phyloP scores from a whole-genome alignment of 2,888 invertebrate species.

The Polyploca ridens region DNA sequence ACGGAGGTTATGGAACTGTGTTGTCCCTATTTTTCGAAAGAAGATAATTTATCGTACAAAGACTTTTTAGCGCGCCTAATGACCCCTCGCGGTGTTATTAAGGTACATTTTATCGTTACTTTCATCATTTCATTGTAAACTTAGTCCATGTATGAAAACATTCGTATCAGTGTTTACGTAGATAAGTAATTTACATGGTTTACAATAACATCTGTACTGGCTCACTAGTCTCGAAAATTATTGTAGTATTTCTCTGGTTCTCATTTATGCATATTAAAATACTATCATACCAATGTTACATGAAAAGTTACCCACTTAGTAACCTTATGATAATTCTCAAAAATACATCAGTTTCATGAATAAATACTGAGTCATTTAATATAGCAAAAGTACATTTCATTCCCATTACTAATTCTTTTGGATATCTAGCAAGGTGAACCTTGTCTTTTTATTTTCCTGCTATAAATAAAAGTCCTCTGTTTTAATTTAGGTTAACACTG shows the following conservation, averaged over 20 bases:
- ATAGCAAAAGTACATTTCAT: neutral
- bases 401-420: neutral
- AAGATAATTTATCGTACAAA: conserved; percentile 71
- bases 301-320: neutral
- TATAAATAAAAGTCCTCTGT: neutral
- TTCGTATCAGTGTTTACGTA: conserved; percentile 71
- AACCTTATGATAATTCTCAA: neutral
- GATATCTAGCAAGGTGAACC: conserved; percentile 5
- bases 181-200: conserved; percentile 53
- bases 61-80: conserved; percentile 74
- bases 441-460: conserved; percentile 6
- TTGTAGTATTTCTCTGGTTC: conserved; percentile 24
- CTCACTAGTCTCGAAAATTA: conserved; percentile 27
- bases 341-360: neutral
- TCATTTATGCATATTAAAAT: neutral
- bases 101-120: conserved; percentile 64
- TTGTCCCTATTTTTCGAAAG: conserved; percentile 72
- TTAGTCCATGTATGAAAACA: conserved; percentile 62
- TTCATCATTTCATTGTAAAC: conserved; percentile 40
- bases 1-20: conserved; percentile 81
- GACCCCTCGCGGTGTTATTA: conserved; percentile 69
- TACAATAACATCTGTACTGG: conserved; percentile 40
- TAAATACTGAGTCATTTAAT: neutral
- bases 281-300: neutral
- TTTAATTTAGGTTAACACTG: conserved; percentile 4